Evolutionary conservation across 1,140 invertebrate genomes (phyloP), one percentile per base, ranked within the genome.

Genomic region (Artemia franciscana): DNA sequence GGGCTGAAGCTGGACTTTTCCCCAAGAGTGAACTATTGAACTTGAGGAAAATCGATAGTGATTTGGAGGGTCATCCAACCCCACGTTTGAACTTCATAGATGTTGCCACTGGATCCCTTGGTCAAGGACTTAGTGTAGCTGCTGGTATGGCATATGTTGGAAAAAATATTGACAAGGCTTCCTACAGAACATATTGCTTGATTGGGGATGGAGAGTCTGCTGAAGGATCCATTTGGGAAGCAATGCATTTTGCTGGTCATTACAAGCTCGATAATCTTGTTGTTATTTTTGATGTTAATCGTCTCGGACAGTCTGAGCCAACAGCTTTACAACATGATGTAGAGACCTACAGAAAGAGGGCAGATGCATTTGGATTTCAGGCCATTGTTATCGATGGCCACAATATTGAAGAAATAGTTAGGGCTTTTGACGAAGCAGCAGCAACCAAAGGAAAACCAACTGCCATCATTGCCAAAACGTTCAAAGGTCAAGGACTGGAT

Each of bases 141-240:
- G 87, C 85, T 69, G 96, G 95, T 58, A 98, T 99, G 94, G 94
- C 96, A 1, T 98, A 95, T 73, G 88, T 91, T 57, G 95, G 93
- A 15, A 98, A 98, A 75, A 85, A 96, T 74, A 86, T 84, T 69
- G 96, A 98, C 73, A 94, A 97, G 71, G 82, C 87, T 26, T 82
- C 80, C 64, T 91, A 91, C 71, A 83, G 93, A 68, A 88, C 91
- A 1, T 99, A 90, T 73, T 95, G 91, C 69, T 69, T 98, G 27
- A 81, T 98, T 64, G 96, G 96, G 57, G 96, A 99, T 78, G 95
- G 96, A 23, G 96, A 99, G 77, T 86, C 88, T 68, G 91, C 92
- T 0, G 96, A 99, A 78, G 96, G 96, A 65, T 94, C 91, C 15
- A 83, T 98, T 64, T 99, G 95, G 94, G 95, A 99, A 77, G 93